Evolutionary conservation across 1,140 invertebrate genomes (phyloP).

Genomic region (Rhyzopertha dominica): DNA sequence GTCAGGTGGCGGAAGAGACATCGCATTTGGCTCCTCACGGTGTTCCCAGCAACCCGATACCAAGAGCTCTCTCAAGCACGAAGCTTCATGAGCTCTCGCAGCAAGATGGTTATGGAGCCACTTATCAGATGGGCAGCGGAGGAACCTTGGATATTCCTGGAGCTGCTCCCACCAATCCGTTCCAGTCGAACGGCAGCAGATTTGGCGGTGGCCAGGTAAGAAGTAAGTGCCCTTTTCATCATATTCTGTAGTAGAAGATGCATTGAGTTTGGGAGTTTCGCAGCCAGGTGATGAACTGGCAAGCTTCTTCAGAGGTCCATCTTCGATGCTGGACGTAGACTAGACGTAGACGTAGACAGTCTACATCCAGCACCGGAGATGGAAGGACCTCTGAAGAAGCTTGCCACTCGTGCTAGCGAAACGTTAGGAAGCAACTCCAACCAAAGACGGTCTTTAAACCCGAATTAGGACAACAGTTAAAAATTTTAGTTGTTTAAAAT

Average conservation of each 20-base stretch:
- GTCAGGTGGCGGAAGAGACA: slow-evolving; percentile 72
- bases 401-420: no score
- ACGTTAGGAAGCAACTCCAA: no score
- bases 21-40: slow-evolving; percentile 90
- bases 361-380: no score
- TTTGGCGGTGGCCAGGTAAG: slow-evolving; percentile 31
- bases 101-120: slow-evolving; percentile 69
- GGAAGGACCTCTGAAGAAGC: no score
- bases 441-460: no score
- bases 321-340: no score
- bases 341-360: no score
- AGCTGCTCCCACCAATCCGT: slow-evolving; percentile 47
- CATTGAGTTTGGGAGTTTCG: neutral
- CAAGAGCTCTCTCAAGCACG: slow-evolving; percentile 79
- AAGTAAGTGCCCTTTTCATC: slow-evolving; percentile 20
- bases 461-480: no score
- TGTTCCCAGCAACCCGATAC: slow-evolving; percentile 90
- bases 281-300: neutral
- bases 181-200: slow-evolving; percentile 39
- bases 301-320: no score
- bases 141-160: slow-evolving; percentile 63
- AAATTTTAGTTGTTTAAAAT: no score
- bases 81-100: slow-evolving; percentile 68
- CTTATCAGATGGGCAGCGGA: slow-evolving; percentile 59
- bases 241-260: neutral